Evolutionary conservation across 2,797 vertebrate genomes (phyloP).

Genomic region (Coreius guichenoti): DNA sequence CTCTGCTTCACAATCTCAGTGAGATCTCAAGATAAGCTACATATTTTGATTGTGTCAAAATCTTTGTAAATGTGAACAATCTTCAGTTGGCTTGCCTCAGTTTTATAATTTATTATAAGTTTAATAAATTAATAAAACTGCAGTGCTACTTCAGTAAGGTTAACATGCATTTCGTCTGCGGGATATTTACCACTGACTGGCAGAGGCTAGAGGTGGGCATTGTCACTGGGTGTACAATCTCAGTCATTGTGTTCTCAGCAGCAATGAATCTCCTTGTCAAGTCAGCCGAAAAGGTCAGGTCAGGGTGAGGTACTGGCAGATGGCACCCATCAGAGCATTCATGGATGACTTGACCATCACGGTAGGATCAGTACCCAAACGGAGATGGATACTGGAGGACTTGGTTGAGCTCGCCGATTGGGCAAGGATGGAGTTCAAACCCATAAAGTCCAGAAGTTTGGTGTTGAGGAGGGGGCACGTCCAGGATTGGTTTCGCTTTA

Average conservation of each 20-base stretch:
- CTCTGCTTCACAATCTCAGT: constrained; percentile 23
- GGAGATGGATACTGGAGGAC: neutral
- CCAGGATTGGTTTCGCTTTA: neutral
- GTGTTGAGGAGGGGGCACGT: neutral
- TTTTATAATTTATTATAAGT: neutral
- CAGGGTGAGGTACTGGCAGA: neutral
- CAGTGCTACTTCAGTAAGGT: neutral
- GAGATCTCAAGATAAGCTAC: constrained; percentile 5
- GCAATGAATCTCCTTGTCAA: neutral
- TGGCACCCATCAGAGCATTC: neutral
- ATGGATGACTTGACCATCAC: neutral
- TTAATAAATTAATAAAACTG: neutral
- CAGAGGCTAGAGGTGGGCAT: neutral
- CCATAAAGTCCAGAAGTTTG: neutral
- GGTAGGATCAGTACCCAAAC: neutral
- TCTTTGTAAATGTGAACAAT: neutral
- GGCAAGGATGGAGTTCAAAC: neutral
- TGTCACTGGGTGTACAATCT: too few relatives aligned
- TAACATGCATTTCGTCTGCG: neutral
- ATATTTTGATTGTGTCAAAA: constrained; percentile 1
- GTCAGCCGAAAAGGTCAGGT: neutral
- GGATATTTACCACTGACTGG: neutral
- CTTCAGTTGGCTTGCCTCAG: neutral
- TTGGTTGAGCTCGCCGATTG: neutral
- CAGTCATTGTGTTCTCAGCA: neutral